Percentiles rank a stretch among this genome's conserved stretches.
Conservation (phyloP, 1,140 invertebrate genomes). For the Pseudomyrmex flavicornis region DNA sequence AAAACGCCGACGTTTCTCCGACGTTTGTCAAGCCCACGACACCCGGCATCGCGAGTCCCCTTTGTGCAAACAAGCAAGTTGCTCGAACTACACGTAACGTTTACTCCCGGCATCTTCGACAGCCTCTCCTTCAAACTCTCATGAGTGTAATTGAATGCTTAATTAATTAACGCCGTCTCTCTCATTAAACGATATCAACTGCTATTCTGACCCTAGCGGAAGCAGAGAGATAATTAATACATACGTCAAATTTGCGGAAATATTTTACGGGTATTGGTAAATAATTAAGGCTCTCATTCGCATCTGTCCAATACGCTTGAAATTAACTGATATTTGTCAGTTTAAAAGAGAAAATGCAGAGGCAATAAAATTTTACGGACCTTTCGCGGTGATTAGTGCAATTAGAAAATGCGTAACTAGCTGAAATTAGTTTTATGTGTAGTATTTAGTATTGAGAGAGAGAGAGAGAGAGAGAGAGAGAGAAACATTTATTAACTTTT, state of each 20-base stretch:
- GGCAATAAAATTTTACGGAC: background rate
- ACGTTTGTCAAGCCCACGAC: conserved; percentile 41
- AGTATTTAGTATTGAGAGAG: no score
- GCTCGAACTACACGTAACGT: conserved; percentile 22
- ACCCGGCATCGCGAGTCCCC: conserved; percentile 34
- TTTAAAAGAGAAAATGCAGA: background rate
- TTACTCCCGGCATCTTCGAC: conserved; percentile 39
- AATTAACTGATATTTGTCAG: background rate
- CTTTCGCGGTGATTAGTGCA: background rate
- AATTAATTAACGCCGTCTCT: conserved; percentile 46
- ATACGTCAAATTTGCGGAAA: conserved; percentile 16
- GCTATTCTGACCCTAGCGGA: conserved; percentile 14
- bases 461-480: no score
- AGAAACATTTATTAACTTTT: no score
- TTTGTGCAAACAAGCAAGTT: conserved; percentile 37
- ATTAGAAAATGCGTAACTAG: background rate
- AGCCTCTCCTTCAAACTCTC: background rate
- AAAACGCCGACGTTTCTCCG: conserved; percentile 54
- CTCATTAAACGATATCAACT: conserved; percentile 17
- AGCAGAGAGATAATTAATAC: conserved; percentile 42
- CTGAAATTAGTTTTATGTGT: background rate
- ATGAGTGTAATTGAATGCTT: conserved; percentile 45
- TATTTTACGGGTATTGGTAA: conserved; percentile 12
- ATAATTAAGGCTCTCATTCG: background rate
- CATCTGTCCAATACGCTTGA: background rate